These are phyloP conservation scores for Panthera tigris DNA, from an alignment of 2,113 vertebrate genomes.

Conservation along the genomic window DNA sequence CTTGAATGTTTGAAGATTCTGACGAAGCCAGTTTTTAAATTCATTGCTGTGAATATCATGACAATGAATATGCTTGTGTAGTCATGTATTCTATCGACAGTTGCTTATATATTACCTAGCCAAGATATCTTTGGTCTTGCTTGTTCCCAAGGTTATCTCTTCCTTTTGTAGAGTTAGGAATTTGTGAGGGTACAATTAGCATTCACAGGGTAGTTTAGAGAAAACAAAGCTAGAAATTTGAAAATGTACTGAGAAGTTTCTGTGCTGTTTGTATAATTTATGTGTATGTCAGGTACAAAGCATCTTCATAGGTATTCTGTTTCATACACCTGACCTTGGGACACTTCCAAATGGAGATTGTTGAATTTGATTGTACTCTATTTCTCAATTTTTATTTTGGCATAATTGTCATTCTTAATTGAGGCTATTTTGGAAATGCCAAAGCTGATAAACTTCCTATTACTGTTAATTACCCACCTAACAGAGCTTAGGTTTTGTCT, in stretches of 20 bases:
- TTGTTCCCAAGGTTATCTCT: constrained; percentile 18
- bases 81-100: not conserved
- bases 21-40: constrained; percentile 23
- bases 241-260: constrained; percentile 28
- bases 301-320: not conserved
- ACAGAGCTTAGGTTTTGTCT: not conserved
- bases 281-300: not conserved
- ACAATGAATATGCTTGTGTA: not conserved
- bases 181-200: not conserved
- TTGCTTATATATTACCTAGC: not conserved
- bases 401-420: not conserved
- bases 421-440: not conserved
- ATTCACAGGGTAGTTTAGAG: not conserved
- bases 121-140: not conserved
- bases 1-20: constrained; percentile 43
- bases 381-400: constrained; percentile 6
- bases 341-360: not conserved
- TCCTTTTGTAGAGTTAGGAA: constrained; percentile 50
- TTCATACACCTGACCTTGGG: not conserved
- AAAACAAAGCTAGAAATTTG: constrained; percentile 15
- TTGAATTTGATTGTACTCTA: not conserved
- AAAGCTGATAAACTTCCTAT: not conserved
- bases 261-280: not conserved
- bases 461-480: not conserved
- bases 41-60: constrained; percentile 14